Evolutionary conservation across 1,140 invertebrate genomes (phyloP).

Genomic region (Sitobion miscanthi): DNA sequence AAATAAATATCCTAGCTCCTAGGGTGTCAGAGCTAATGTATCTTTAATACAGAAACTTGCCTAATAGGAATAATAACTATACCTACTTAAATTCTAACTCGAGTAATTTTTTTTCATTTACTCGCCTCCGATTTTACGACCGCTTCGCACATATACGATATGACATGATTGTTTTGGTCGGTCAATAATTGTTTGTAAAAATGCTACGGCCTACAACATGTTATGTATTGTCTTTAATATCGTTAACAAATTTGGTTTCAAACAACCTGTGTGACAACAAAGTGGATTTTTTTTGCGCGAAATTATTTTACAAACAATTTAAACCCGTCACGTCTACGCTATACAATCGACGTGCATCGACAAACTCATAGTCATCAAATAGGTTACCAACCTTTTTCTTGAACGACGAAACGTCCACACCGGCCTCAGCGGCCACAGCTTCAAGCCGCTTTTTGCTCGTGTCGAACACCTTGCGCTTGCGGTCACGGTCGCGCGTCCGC

Average conservation of each 20-base stretch:
- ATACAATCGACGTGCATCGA: too few species aligned
- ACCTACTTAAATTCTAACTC: not conserved
- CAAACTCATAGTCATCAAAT: too few species aligned
- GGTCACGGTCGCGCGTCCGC: constrained; percentile 75
- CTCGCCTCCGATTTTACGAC: not conserved
- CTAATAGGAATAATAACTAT: not conserved
- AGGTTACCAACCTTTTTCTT: constrained; percentile 6
- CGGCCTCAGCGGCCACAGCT: constrained; percentile 84
- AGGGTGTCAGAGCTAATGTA: too few species aligned
- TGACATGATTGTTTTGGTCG: not conserved
- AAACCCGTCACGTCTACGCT: too few species aligned
- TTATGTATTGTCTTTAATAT: too few species aligned
- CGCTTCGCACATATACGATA: not conserved
- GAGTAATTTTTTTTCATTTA: not conserved
- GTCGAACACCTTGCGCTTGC: constrained; percentile 88
- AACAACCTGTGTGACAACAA: too few species aligned
- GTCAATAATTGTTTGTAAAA: not conserved
- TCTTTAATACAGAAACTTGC: not conserved
- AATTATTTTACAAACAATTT: too few species aligned
- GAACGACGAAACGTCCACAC: constrained; percentile 47
- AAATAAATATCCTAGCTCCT: too few species aligned
- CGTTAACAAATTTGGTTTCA: too few species aligned
- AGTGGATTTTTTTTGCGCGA: too few species aligned
- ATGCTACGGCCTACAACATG: too few species aligned
- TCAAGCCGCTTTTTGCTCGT: constrained; percentile 80